Evolutionary conservation across 2,113 vertebrate species (phyloP).

Genomic region (western clawed frog (Xenopus tropicalis)): UCB_Xtro_10.0 CM004450.2:2769501-2770000

Average conservation of each 20-base stretch:
- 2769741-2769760: constrained; percentile 91
- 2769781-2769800: constrained; percentile 87
- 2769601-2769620: not conserved
- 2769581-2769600: constrained; percentile 60
- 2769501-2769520: constrained; percentile 89
- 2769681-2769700: constrained; percentile 94
- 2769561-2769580: constrained; percentile 90
- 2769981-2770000: no score
- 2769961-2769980: no score
- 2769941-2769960: no score
- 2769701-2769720: constrained; percentile 87
- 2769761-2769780: constrained; percentile 87
- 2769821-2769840: no score
- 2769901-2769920: no score
- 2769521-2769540: constrained; percentile 78
- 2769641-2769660: not conserved
- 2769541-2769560: constrained; percentile 78
- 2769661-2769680: constrained; percentile 93
- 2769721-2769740: constrained; percentile 81
- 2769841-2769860: no score
- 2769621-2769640: not conserved
- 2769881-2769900: no score
- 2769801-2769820: constrained; percentile 85
- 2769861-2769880: no score
- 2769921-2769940: no score